Conservation (phyloP, 2,888 invertebrate species). For the Xanthia togata region DNA sequence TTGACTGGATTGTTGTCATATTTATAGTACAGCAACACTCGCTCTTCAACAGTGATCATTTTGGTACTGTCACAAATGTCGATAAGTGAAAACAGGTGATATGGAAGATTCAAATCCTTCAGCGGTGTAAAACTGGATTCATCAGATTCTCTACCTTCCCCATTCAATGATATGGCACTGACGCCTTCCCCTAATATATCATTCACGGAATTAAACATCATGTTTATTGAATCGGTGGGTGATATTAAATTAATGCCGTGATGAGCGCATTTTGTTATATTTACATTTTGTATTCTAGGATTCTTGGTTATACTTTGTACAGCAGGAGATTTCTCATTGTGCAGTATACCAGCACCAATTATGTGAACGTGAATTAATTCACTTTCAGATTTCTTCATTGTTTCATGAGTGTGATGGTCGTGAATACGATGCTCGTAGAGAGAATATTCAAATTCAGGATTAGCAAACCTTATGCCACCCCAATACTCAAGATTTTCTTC, state of each 20-base stretch:
- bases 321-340: conserved; percentile 98
- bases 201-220: conserved; percentile 93
- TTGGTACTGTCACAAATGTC: conserved; percentile 99
- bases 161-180: conserved; percentile 96
- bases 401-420: conserved; percentile 94
- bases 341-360: conserved; percentile 97
- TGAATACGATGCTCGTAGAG: conserved; percentile 95
- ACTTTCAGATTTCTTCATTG: conserved; percentile 93
- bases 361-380: conserved; percentile 95
- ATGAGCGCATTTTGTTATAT: conserved; percentile 95
- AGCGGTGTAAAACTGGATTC: conserved; percentile 97
- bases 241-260: conserved; percentile 98
- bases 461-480: conserved; percentile 98
- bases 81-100: conserved; percentile 97
- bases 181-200: conserved; percentile 97
- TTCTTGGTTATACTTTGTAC: conserved; percentile 97
- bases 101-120: conserved; percentile 95
- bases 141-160: conserved; percentile 96
- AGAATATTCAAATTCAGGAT: conserved; percentile 96
- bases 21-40: conserved; percentile 98
- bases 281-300: conserved; percentile 95
- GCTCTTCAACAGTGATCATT: conserved; percentile 96
- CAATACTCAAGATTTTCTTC: conserved; percentile 94
- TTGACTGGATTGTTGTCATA: conserved; percentile 99
- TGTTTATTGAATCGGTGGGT: conserved; percentile 94